Evolutionary conservation across 2,888 invertebrate species (phyloP).

Genomic region (Mycogona germanica): DNA sequence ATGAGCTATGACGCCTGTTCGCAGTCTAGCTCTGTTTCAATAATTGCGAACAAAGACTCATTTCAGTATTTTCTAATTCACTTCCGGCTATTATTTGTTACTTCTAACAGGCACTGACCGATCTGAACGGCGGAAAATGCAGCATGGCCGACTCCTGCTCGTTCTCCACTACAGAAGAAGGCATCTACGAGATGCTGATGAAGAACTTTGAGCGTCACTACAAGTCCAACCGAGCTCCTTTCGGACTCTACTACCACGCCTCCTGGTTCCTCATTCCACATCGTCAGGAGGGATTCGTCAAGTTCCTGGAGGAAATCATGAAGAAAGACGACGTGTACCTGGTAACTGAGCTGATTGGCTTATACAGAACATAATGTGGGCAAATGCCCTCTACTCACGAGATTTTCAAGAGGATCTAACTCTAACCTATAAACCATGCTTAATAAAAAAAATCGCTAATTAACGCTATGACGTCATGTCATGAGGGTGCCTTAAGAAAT

Average conservation of each 20-base stretch:
- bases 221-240: conserved; percentile 83
- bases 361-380: too few species aligned
- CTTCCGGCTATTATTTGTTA: neutral
- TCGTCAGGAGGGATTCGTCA: conserved; percentile 87
- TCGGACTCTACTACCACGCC: conserved; percentile 84
- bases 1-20: too few species aligned
- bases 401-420: too few species aligned
- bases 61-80: too few species aligned
- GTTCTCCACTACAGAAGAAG: conserved; percentile 75
- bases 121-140: conserved; percentile 76
- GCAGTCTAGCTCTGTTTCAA: too few species aligned
- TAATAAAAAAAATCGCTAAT: too few species aligned
- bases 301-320: conserved; percentile 78
- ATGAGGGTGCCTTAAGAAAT: too few species aligned
- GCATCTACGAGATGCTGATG: conserved; percentile 82
- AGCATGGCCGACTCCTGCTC: conserved; percentile 94
- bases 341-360: too few species aligned
- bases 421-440: too few species aligned
- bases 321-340: conserved; percentile 84
- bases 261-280: conserved; percentile 93
- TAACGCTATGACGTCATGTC: too few species aligned
- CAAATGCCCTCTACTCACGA: too few species aligned
- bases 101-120: conserved; percentile 14
- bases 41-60: too few species aligned
- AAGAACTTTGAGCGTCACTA: conserved; percentile 93